A percentile compares a stretch with the other conserved stretches of the same genome.
Evolutionary conservation across 2,888 invertebrate genomes (phyloP).

Genomic region (Hirtodrosophila trivittata): DNA sequence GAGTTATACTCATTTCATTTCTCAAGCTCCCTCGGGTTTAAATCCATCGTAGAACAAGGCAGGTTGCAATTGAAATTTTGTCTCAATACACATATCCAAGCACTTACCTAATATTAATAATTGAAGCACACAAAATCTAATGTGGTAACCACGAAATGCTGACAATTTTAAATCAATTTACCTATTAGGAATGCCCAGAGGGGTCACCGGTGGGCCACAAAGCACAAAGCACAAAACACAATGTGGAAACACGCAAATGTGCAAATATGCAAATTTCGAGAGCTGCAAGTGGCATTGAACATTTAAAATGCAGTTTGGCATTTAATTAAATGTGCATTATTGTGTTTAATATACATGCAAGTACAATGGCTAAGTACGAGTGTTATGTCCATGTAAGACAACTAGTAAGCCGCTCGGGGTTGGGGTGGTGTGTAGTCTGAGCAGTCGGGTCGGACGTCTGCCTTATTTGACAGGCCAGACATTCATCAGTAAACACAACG

Average conservation of each 20-base stretch:
- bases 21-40: no score
- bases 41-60: no score
- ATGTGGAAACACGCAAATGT: slow-evolving; percentile 30
- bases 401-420: slow-evolving; percentile 20
- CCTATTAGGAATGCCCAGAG: slow-evolving; percentile 61
- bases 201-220: slow-evolving; percentile 25
- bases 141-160: slow-evolving; percentile 60
- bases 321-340: slow-evolving; percentile 81
- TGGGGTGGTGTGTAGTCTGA: not conserved
- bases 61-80: no score
- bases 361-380: not conserved
- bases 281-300: slow-evolving; percentile 50
- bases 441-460: slow-evolving; percentile 30
- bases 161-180: slow-evolving; percentile 74
- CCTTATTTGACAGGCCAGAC: slow-evolving; percentile 64
- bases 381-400: slow-evolving; percentile 40
- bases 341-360: slow-evolving; percentile 58
- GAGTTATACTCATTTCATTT: no score
- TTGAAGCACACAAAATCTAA: slow-evolving; percentile 56
- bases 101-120: slow-evolving; percentile 40
- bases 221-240: slow-evolving; percentile 38
- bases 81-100: no score
- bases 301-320: slow-evolving; percentile 55
- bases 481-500: slow-evolving; percentile 61
- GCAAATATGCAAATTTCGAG: slow-evolving; percentile 60